A percentile compares a stretch with the other conserved stretches of the same genome.
Evolutionary conservation across 2,797 vertebrate genomes (phyloP).

Genomic region (Halcyon badia): DNA sequence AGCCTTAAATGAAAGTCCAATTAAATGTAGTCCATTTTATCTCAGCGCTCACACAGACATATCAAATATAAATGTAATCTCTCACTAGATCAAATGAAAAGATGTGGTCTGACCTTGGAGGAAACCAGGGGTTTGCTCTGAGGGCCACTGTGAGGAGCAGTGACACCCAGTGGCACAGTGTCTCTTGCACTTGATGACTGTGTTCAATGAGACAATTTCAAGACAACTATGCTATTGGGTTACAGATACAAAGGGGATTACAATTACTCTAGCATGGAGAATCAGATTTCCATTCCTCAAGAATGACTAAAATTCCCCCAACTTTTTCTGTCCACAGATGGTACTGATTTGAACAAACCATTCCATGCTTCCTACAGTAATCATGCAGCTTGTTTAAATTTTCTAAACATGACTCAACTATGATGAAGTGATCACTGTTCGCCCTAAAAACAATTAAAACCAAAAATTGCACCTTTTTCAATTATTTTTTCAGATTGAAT

Average conservation of each 20-base stretch:
- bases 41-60: neutral
- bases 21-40: conserved; percentile 3
- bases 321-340: conserved; percentile 80
- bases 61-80: conserved; percentile 16
- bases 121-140: neutral
- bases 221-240: conserved; percentile 80
- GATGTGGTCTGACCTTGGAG: neutral
- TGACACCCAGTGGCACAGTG: conserved; percentile 68
- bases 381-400: conserved; percentile 80
- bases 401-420: conserved; percentile 80
- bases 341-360: conserved; percentile 82
- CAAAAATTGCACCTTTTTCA: conserved; percentile 61
- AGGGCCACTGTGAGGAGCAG: conserved; percentile 45
- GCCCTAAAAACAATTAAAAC: conserved; percentile 50
- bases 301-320: conserved; percentile 81
- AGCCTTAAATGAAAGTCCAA: neutral
- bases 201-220: conserved; percentile 73
- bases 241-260: conserved; percentile 85
- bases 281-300: conserved; percentile 84
- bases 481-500: conserved; percentile 50
- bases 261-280: conserved; percentile 81
- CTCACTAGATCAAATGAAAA: conserved; percentile 5
- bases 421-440: conserved; percentile 79
- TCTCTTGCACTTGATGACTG: conserved; percentile 68
- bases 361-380: conserved; percentile 80